Base-by-base conservation (phyloP, 2,113 vertebrate genomes). In the Leptodactylus fuscus region DNA sequence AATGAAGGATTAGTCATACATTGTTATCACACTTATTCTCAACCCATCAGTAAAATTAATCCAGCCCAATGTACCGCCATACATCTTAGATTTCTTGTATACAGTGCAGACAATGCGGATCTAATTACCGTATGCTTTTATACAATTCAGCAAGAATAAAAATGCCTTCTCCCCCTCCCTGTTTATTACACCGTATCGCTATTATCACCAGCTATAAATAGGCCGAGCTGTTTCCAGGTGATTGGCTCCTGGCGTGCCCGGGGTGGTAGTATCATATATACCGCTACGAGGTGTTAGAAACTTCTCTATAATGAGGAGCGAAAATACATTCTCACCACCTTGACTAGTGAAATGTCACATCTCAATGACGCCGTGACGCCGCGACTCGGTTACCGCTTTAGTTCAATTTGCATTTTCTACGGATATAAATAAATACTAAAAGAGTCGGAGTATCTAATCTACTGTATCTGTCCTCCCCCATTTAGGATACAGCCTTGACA, bases 301-400 rank as follows among this genome's bases (percentile, higher is more conserved):
- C 16, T 34, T 55, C n/a, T 10, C 27, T 53, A 49, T 34, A 51
- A 38, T 38, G 32, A 73, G 11, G 75, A 36, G 76, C 51, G 51
- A 79, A 79, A 79, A 79, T 58, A 58, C 9, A 58, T 79, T 79
- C 34, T 58, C 29, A 22, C 51, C 24, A 18, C 49, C 36, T 55
- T 15, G 2, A 36, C 20, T 36, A 24, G 3, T 46, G 22, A 46
- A 74, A 27, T 16, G 22, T 48, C 71, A 74, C 10, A 1, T 38
- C 13, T 4, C 16, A 4, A 32, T 15, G 15, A 34, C 10, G 0
- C 1, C 34, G 9, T 32, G 12, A n/a, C n/a, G n/a, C n/a, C n/a
- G n/a, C 36, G 15, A 34, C 34, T 22, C n/a, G 34, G 36, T 62
- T 4, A 48, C 46, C 12, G 46, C 46, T n/a, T n/a, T n/a, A n/a